Conservation (phyloP, 2,113 vertebrate genomes). For the Oryctolagus cuniculus region DNA sequence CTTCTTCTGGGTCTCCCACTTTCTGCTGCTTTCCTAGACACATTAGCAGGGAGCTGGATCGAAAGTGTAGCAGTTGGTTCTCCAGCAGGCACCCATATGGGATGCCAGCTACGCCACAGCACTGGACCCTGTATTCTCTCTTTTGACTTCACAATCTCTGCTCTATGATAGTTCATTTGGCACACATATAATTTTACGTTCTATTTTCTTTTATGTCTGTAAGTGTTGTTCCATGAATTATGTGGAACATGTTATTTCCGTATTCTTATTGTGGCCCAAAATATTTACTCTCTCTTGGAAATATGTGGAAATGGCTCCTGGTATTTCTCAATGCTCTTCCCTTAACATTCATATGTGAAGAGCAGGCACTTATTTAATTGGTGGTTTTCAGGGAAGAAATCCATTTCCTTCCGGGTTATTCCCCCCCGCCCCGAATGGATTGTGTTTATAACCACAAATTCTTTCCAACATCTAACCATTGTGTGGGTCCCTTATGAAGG, state of each 20-base stretch:
- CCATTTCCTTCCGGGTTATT: background rate
- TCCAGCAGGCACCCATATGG: too few relatives aligned
- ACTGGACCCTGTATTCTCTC: too few relatives aligned
- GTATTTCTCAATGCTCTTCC: background rate
- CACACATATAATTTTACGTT: background rate
- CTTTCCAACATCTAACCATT: background rate
- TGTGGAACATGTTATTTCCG: background rate
- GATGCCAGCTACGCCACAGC: too few relatives aligned
- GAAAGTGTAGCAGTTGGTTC: too few relatives aligned
- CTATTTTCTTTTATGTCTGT: background rate
- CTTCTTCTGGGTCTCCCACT: too few relatives aligned
- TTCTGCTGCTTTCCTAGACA: too few relatives aligned
- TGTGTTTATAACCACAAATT: background rate
- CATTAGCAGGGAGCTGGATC: too few relatives aligned
- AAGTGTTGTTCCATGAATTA: background rate
- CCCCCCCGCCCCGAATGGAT: background rate
- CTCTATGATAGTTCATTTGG: too few relatives aligned
- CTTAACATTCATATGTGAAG: background rate
- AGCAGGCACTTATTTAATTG: background rate
- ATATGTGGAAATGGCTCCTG: background rate
- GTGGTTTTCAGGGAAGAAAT: conserved; percentile 2
- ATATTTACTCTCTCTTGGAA: background rate
- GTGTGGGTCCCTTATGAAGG: background rate
- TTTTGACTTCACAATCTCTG: background rate
- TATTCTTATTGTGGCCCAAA: background rate